phyloP scores from a whole-genome alignment of 2,797 vertebrate genomes.

The Poecile montanus region DNA sequence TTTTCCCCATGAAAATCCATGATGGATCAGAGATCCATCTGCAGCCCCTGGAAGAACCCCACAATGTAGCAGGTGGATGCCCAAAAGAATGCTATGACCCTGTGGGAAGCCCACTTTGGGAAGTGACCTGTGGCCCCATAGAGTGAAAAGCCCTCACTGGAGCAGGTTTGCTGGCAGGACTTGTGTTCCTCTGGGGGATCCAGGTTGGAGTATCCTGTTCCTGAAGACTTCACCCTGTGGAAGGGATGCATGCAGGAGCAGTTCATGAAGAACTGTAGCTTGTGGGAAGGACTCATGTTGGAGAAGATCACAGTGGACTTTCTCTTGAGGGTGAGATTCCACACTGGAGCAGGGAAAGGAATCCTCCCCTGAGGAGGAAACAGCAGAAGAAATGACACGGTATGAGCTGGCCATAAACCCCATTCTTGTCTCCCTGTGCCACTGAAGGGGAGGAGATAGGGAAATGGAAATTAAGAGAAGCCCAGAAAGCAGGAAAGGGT shows the following conservation, averaged over 20 bases:
- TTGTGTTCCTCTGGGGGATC: too few relatives aligned
- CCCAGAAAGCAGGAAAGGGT: not conserved
- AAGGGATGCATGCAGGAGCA: not conserved
- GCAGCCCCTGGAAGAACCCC: not conserved
- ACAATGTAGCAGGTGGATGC: not conserved
- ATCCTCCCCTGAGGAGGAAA: not conserved
- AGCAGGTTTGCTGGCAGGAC: not conserved
- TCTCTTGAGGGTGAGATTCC: not conserved
- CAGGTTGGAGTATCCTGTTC: not conserved
- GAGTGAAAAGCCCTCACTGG: not conserved
- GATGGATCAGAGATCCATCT: not conserved
- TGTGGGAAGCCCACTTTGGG: not conserved
- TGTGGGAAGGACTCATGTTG: not conserved
- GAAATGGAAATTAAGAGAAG: not conserved
- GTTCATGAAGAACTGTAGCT: not conserved
- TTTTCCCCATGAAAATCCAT: not conserved
- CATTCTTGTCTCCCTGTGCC: rapidly evolving
- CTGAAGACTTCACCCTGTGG: not conserved
- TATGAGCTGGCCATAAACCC: not conserved
- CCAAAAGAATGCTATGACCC: not conserved
- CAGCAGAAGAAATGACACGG: not conserved
- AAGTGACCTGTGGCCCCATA: not conserved
- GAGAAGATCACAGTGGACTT: not conserved
- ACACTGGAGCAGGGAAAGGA: not conserved
- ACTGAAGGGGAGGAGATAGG: not conserved